phyloP scores from a whole-genome alignment of 2,113 vertebrate genomes.

The Trichechus manatus region DNA sequence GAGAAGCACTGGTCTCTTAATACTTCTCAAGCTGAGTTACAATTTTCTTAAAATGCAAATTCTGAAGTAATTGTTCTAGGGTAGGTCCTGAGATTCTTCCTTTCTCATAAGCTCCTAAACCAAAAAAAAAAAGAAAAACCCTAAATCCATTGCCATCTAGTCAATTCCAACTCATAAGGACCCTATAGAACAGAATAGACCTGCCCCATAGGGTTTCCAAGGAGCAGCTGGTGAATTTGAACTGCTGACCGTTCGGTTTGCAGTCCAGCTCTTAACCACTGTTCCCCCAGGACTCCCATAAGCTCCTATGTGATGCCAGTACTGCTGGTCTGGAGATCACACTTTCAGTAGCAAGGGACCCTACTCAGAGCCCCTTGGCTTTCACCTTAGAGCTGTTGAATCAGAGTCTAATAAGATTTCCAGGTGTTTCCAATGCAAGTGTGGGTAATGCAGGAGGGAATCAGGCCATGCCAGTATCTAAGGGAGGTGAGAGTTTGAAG shows the following conservation, averaged over 20 bases:
- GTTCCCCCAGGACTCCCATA: not conserved
- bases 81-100: not conserved
- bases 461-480: not conserved
- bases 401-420: constrained; percentile 29
- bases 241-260: no score
- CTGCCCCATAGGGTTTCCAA: no score
- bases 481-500: not conserved
- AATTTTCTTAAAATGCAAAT: not conserved
- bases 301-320: not conserved
- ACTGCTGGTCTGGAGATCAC: not conserved
- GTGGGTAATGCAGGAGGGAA: not conserved
- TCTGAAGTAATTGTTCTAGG: not conserved
- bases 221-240: no score
- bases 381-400: not conserved
- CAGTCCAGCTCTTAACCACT: no score
- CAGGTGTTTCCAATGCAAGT: not conserved
- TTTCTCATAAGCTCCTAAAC: not conserved
- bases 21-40: not conserved
- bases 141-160: no score
- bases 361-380: not conserved
- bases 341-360: not conserved
- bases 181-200: no score
- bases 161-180: no score
- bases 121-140: no score
- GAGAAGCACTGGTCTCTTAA: not conserved